Evolutionary conservation across 2,888 invertebrate genomes (phyloP), one percentile per base, ranked within the genome.

Genomic region (Ellobium chinense): DNA sequence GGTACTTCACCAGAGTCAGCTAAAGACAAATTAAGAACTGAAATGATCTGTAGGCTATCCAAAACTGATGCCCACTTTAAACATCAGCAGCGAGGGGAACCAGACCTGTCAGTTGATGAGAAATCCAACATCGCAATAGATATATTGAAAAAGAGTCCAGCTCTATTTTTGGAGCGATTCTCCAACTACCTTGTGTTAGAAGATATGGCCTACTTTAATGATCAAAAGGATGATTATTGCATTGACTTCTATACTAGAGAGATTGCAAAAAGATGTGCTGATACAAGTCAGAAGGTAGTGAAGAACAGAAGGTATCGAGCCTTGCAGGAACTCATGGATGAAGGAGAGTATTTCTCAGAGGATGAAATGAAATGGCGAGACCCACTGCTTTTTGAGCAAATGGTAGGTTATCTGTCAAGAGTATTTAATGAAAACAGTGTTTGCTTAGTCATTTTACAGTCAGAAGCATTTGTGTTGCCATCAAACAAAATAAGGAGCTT

Each of bases 281-380:
- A 68, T 46, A 77, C 74, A 27, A 81, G 76, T 36, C 85, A 82
- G 54, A 83, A 24, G 27, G 84, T 84, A 31, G 87, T 91, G 24
- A 96, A 96, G 92, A 98, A 98, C 92, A 94, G 97, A 86, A 94
- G 98, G 60, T 98, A 95, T 91, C 95, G 95, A 89, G 98, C 97
- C 1, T 93, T 98, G 90, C 95, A 96, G 88, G 94, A 95, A 88
- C 92, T 98, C 85, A 94, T 96, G 58, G 93, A 94, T 73, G 95
- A 95, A 84, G 95, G 95, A 18, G 94, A 94, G 36, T 98, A 98
- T 93, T 99, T 99, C 90, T 96, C 96, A 91, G 98, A 98, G 92
- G 95, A 95, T 82, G 96, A 97, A 94, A 99, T 99, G 98, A 97
- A 97, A 95, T 95, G 95, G 86, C 94, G 99, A 82, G 97, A 97